Percentiles rank a stretch among this genome's conserved stretches.
Evolutionary conservation across 1,140 invertebrate species (phyloP).

Genomic region (Caenorhabditis tropicalis): DNA sequence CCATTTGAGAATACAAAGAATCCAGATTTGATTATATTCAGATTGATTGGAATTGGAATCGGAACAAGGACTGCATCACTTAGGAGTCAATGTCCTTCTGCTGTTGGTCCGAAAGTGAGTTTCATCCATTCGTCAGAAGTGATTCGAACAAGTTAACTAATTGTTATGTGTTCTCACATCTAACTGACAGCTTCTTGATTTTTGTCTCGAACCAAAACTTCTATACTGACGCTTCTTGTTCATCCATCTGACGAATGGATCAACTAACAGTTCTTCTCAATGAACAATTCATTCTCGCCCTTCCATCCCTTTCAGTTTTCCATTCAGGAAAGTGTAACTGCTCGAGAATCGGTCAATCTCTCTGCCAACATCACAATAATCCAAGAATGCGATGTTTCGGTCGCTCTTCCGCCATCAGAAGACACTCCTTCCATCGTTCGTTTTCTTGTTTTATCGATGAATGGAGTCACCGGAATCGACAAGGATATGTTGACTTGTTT

Average conservation of each 20-base stretch:
- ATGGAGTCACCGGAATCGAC: constrained; percentile 15
- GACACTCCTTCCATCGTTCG: constrained; percentile 13
- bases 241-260: background rate
- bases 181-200: no score
- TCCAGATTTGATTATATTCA: background rate
- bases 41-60: constrained; percentile 23
- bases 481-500: constrained; percentile 25
- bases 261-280: background rate
- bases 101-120: constrained; percentile 14
- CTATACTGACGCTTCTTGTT: no score
- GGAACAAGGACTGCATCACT: background rate
- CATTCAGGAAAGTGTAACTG: constrained; percentile 16
- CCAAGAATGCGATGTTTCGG: constrained; percentile 25
- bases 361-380: constrained; percentile 14
- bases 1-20: background rate
- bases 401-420: background rate
- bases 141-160: background rate
- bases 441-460: constrained; percentile 26
- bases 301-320: background rate
- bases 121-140: background rate
- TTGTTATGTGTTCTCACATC: background rate
- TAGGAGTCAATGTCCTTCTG: constrained; percentile 8
- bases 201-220: no score
- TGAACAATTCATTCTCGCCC: background rate
- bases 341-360: constrained; percentile 9